Conservation (phyloP, 2,113 vertebrate genomes). For the Microtus ochrogaster region DNA sequence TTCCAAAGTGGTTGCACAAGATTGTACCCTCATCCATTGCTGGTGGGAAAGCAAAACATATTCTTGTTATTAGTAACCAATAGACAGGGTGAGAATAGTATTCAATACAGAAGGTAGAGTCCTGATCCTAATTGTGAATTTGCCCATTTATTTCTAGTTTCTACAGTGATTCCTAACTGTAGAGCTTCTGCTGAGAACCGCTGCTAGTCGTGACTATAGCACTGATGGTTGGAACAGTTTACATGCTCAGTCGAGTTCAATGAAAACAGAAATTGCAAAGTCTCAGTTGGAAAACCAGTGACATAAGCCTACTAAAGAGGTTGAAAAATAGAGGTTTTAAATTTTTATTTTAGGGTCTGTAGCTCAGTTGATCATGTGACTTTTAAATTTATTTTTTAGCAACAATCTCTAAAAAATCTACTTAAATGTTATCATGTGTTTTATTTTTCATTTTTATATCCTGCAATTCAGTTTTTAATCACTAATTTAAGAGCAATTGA, state of each 20-base stretch:
- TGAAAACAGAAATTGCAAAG: not conserved
- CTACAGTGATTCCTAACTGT: not conserved
- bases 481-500: not conserved
- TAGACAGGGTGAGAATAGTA: not conserved
- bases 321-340: not conserved
- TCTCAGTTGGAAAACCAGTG: not conserved
- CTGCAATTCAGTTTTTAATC: not conserved
- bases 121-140: not conserved
- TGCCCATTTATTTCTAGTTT: constrained; percentile 39
- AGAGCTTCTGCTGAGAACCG: not conserved
- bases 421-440: constrained; percentile 6
- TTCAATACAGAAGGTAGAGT: not conserved
- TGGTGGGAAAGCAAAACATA: not conserved
- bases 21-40: too few species aligned
- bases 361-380: not conserved
- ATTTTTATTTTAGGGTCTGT: not conserved
- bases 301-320: not conserved
- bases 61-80: not conserved
- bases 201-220: not conserved
- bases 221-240: not conserved
- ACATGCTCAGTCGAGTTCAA: not conserved
- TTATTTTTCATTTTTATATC: constrained; percentile 5
- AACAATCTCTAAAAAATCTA: not conserved
- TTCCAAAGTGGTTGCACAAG: too few species aligned
- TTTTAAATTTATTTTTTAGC: constrained; percentile 16